Conservation (phyloP, 1,140 invertebrate genomes). For the Meloidogyne floridensis region DNA sequence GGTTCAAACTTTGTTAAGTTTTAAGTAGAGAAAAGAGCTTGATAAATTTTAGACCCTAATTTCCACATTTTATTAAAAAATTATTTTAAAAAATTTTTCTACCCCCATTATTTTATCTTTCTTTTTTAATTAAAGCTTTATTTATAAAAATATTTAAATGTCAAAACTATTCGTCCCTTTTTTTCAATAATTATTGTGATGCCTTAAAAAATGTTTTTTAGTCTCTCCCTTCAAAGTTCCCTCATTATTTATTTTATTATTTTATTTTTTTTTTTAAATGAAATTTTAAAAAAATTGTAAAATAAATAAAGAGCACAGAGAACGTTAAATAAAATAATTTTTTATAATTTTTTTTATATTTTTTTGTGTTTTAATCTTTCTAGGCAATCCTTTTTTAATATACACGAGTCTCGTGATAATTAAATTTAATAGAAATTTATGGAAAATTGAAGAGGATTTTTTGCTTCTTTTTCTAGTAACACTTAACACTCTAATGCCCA, state of each 20-base stretch:
- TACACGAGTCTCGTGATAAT: too few species aligned
- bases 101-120: neutral
- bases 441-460: too few species aligned
- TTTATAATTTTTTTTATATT: too few species aligned
- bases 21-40: neutral
- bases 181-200: neutral
- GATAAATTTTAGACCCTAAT: neutral
- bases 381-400: too few species aligned
- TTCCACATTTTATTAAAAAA: neutral
- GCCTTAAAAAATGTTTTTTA: neutral
- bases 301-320: too few species aligned
- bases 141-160: neutral
- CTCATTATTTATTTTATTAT: neutral
- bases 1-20: constrained; percentile 14
- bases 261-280: neutral
- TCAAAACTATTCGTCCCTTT: neutral
- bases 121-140: neutral
- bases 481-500: too few species aligned
- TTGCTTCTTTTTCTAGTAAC: too few species aligned
- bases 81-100: neutral
- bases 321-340: too few species aligned
- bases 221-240: neutral
- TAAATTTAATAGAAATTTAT: too few species aligned
- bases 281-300: too few species aligned
- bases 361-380: too few species aligned